A percentile compares a stretch with the other conserved stretches of the same genome.
phyloP scores from a whole-genome alignment of 2,888 invertebrate genomes.

The Rapana venosa region DNA sequence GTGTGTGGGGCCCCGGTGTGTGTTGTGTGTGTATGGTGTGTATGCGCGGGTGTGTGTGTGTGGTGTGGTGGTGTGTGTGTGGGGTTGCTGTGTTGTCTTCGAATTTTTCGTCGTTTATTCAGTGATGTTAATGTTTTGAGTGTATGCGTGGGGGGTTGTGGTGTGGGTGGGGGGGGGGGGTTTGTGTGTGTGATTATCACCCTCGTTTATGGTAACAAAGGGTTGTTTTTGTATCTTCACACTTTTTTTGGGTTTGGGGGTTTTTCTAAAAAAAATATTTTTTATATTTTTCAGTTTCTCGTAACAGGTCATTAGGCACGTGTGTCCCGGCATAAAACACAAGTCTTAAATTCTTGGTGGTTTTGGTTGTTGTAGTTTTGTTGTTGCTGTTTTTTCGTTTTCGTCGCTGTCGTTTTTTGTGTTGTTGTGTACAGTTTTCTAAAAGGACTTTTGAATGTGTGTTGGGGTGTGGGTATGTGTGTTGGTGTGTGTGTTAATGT shows the following conservation, averaged over 20 bases:
- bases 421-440: no score
- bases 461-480: no score
- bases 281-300: slow-evolving; percentile 40
- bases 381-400: not conserved
- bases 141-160: not conserved
- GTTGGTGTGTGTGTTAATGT: no score
- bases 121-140: not conserved
- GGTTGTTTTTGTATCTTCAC: not conserved
- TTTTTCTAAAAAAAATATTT: not conserved
- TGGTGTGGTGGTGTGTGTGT: slow-evolving; percentile 8
- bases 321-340: slow-evolving; percentile 60
- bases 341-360: slow-evolving; percentile 64
- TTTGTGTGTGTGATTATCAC: not conserved
- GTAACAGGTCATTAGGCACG: slow-evolving; percentile 54
- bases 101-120: no score
- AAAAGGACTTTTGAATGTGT: no score
- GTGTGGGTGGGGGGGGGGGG: no score
- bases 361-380: slow-evolving; percentile 39
- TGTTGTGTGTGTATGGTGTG: not conserved
- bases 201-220: not conserved
- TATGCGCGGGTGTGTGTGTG: no score
- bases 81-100: not conserved
- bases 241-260: not conserved
- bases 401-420: no score
- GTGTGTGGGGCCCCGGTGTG: no score